These are phyloP conservation scores for Pachycephala philippinensis DNA, from an alignment of 2,113 vertebrate genomes.

Conservation along the genomic window DNA sequence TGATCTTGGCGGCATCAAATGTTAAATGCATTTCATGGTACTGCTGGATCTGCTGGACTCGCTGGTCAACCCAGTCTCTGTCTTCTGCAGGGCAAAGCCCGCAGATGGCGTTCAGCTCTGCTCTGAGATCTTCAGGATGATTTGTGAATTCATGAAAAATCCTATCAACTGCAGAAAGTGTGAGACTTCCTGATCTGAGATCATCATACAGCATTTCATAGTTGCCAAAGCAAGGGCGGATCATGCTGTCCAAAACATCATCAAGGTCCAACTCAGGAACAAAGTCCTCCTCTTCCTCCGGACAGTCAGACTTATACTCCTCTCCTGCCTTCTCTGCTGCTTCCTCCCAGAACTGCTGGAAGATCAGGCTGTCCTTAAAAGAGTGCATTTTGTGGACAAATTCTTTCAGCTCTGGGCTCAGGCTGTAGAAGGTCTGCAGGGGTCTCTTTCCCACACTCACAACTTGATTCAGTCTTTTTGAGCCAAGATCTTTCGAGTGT, in stretches of 20 bases:
- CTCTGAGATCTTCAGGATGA: constrained; percentile 68
- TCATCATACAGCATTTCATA: constrained; percentile 66
- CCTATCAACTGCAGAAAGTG: constrained; percentile 72
- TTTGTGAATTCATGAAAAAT: constrained; percentile 74
- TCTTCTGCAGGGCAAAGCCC: background rate
- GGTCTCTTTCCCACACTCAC: constrained; percentile 49
- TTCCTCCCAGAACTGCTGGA: constrained; percentile 79
- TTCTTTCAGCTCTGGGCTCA: constrained; percentile 56
- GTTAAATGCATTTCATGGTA: constrained; percentile 87
- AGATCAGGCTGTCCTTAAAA: constrained; percentile 77
- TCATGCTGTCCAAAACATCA: constrained; percentile 42
- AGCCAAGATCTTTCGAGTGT: constrained; percentile 59
- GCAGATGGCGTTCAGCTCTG: constrained; percentile 74
- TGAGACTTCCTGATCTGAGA: constrained; percentile 77
- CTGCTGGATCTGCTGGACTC: constrained; percentile 84
- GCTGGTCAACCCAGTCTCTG: constrained; percentile 74
- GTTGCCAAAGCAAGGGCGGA: constrained; percentile 43
- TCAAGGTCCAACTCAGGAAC: background rate
- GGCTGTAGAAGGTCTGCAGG: constrained; percentile 67
- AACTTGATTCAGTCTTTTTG: constrained; percentile 39
- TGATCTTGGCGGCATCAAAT: constrained; percentile 77
- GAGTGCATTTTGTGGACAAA: constrained; percentile 61
- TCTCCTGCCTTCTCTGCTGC: background rate
- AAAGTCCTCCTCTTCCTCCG: rapidly evolving
- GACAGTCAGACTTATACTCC: background rate